Evolutionary conservation across 2,113 vertebrate genomes (phyloP).

Genomic region (Alligator mississippiensis): DNA sequence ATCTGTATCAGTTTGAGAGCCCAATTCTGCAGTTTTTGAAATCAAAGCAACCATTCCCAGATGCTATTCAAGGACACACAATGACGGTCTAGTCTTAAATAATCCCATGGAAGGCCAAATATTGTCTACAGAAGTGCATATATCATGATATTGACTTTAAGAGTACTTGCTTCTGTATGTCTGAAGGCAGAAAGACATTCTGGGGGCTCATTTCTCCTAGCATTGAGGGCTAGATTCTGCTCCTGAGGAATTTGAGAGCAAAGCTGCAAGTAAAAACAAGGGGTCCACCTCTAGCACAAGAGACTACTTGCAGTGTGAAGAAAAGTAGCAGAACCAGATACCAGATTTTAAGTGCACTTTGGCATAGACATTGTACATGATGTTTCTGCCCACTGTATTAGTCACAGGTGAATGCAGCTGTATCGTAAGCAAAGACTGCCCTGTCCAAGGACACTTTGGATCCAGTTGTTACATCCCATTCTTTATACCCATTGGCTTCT

Average conservation of each 20-base stretch:
- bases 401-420: background rate
- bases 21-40: rapidly evolving
- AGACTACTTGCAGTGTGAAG: background rate
- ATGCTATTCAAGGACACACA: background rate
- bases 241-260: rapidly evolving
- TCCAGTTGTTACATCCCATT: background rate
- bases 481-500: background rate
- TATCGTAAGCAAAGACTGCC: background rate
- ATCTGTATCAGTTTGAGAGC: background rate
- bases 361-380: background rate
- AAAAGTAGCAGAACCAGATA: background rate
- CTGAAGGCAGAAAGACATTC: background rate
- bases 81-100: background rate
- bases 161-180: rapidly evolving
- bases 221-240: background rate
- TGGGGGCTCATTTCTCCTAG: background rate
- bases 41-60: background rate
- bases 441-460: background rate
- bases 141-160: too few relatives aligned
- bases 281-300: background rate
- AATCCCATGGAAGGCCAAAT: background rate
- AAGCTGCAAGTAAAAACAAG: background rate
- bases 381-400: background rate
- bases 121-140: background rate
- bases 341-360: background rate